A percentile compares a stretch with the other conserved stretches of the same genome.
Conservation (phyloP, 2,113 vertebrate genomes). For the Numenius arquata region DNA sequence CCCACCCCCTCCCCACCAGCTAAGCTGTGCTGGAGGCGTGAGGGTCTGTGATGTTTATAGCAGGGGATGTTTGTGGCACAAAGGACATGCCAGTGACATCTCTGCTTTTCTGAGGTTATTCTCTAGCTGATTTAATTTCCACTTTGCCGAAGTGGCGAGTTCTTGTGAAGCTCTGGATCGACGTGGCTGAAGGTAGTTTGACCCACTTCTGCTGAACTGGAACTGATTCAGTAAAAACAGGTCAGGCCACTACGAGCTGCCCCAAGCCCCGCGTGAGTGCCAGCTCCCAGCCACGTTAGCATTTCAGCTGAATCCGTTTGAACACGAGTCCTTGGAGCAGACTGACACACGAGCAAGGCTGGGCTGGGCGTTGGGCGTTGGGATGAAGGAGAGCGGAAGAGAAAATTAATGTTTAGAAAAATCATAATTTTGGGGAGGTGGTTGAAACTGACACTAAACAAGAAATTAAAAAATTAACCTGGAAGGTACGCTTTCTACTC, state of each 20-base stretch:
- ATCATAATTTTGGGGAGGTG: neutral
- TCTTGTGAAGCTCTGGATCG: neutral
- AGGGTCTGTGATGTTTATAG: neutral
- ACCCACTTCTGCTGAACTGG: constrained; percentile 50
- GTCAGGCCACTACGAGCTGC: constrained; percentile 16
- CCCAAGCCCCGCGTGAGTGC: neutral
- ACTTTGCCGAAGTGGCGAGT: neutral
- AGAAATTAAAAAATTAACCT: neutral
- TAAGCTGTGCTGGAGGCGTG: accelerated
- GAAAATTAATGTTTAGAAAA: neutral
- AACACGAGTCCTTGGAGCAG: neutral
- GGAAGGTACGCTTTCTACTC: neutral
- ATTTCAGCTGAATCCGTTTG: neutral
- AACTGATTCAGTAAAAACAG: constrained; percentile 45
- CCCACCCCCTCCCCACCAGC: neutral
- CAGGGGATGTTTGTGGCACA: neutral
- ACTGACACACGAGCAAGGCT: neutral
- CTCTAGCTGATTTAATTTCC: constrained; percentile 6
- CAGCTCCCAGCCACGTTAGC: neutral
- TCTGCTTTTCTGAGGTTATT: neutral
- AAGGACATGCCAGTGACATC: neutral
- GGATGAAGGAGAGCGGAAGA: neutral
- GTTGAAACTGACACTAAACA: constrained; percentile 20
- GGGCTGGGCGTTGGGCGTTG: neutral
- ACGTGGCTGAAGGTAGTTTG: constrained; percentile 22